Base-by-base conservation (phyloP, 2,797 vertebrate species). In the Pipistrellus pipistrellus region DNA sequence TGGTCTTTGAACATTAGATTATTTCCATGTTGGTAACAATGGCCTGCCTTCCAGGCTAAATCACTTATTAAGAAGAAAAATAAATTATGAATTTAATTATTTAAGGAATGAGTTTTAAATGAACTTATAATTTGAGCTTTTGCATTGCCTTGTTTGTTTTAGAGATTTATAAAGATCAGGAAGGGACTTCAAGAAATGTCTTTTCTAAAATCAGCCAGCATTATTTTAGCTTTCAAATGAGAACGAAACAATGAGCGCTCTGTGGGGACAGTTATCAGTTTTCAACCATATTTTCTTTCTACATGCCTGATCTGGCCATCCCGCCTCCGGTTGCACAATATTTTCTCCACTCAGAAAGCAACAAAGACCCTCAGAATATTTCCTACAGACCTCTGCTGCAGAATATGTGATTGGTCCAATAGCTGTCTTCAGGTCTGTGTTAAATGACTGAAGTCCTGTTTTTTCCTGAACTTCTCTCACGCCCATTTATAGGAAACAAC, bases 31-130 rank as follows among this genome's bases (percentile, higher is more conserved):
- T 85, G 21, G 41, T 87, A 38, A 3, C 72, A 30, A 38, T 44
- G 46, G 48, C 73, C 84, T 83, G 14, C 64, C 55, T 91, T 85
- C 32, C 27, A n/a, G 76, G 72, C 30, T 44, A 93, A 82, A 62
- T 85, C 59, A 94, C 82, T 94, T 89, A 93, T 75, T 89, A 92
- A 80, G 46, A 77, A 66, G 51, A 86, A 81, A 92, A 86, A 92
- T 91, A 91, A 93, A 95, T 95, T 57, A 85, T 62, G 8, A 90
- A 91, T 87, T 94, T 85, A 93, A 94, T 95, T 91, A 91, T 91
- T 94, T 91, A 90, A 91, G 78, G 73, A 82, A 85, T 53, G 51
- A 86, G 68, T 90, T 92, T 95, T 21, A 75, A 85, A 78, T 41
- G 18, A 27, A 68, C 35, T 91, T 93, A 93, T 93, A 92, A 93